Percentiles rank a stretch among this genome's conserved stretches.
phyloP scores from a whole-genome alignment of 2,113 vertebrate species.

The Pavo muticus region DNA sequence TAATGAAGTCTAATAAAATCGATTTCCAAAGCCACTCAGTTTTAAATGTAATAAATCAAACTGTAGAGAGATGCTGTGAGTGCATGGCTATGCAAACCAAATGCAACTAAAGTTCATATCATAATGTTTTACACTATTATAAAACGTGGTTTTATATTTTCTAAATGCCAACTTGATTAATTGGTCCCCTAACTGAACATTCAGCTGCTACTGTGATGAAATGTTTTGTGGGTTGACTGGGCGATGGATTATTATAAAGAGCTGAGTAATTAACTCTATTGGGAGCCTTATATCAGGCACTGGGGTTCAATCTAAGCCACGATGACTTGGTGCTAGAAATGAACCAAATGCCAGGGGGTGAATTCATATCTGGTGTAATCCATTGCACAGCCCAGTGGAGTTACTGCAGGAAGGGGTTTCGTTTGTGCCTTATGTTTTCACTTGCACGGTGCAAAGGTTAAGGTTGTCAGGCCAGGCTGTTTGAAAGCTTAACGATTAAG shows the following conservation, averaged over 20 bases:
- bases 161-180: constrained; percentile 65
- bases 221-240: constrained; percentile 60
- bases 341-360: constrained; percentile 35
- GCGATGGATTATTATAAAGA: constrained; percentile 30
- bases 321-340: constrained; percentile 49
- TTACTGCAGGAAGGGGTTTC: neutral
- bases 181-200: constrained; percentile 54
- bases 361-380: constrained; percentile 42
- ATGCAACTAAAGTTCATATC: constrained; percentile 46
- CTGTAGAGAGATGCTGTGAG: neutral
- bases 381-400: neutral
- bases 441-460: constrained; percentile 61
- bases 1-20: constrained; percentile 53
- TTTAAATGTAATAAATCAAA: constrained; percentile 63
- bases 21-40: constrained; percentile 51
- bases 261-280: constrained; percentile 59
- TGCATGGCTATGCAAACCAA: neutral
- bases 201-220: constrained; percentile 58
- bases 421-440: constrained; percentile 53
- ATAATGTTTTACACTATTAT: constrained; percentile 55
- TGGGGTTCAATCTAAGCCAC: constrained; percentile 33
- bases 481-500: constrained; percentile 59
- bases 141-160: constrained; percentile 43
- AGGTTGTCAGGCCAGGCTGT: constrained; percentile 45
- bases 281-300: constrained; percentile 49